Base-by-base conservation (phyloP, 37 sponge, comb jelly and placozoan species). In the Theonella swinhoei region DNA sequence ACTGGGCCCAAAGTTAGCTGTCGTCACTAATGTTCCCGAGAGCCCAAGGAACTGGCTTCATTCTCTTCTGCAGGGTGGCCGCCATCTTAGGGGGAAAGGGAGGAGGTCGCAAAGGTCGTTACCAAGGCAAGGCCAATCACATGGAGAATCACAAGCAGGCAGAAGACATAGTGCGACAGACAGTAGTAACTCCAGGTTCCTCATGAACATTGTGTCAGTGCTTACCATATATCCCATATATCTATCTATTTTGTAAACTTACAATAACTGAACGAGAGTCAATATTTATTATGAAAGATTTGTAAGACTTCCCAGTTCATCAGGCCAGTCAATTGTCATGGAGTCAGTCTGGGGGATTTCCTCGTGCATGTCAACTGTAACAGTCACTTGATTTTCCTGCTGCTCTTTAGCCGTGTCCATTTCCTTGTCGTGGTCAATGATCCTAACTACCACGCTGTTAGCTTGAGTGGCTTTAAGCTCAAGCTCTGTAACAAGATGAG, bases 91-190 rank as follows among this genome's bases (percentile, higher is more conserved):
- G 80, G 17, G 99, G 95, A 19, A 96, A 96, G 64, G 99, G 99
- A 65, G 99, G 99, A 42, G 99, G 99, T 5, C 89, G 88, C n/a
- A 90, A 87, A 38, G 95, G 94, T 28, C 70, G 88, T 26, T 98
- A 77, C 74, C 99, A 98, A 73, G 99, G 99, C 31, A 98, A 98
- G 36, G 93, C 80, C 32, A 65, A 42, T 4, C 81, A 90, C 30
- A 23, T 98, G 62, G 88, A 86, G 66, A 87, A 72, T 0, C 70
- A 88, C 75, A 35, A 26, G 23, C 62, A 83, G 58, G 92, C 84
- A 14, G 88, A 83, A 58, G 39, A 36, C 20, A 42, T 92, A 9
- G 30, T 92, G 43, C 72, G 75, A 63, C 66, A 86, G n/a, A n/a
- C n/a, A 35, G 30, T 36, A n/a, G 31, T 7, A 37, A 54, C 24